A percentile compares a stretch with the other conserved stretches of the same genome.
phyloP scores from a whole-genome alignment of 2,113 vertebrate species.

The Atractosteus spatula region DNA sequence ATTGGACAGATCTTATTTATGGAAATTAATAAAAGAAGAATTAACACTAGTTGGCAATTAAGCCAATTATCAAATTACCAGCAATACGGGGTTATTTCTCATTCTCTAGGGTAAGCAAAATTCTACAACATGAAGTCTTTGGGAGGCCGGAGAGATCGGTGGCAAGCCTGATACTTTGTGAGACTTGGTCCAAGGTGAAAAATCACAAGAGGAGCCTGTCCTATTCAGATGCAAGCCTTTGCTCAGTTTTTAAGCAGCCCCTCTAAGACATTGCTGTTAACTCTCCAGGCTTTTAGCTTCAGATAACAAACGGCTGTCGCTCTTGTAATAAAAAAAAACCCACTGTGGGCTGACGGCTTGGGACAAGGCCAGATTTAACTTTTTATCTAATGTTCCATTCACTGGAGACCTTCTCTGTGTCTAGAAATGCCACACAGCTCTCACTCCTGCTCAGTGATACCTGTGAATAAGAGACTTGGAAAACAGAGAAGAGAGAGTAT shows the following conservation, averaged over 20 bases:
- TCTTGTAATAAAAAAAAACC: background rate
- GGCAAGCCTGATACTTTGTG: background rate
- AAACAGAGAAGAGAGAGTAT: background rate
- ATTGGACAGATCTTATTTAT: conserved; percentile 29
- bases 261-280: background rate
- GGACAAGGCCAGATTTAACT: background rate
- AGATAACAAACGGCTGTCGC: background rate
- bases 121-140: background rate
- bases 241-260: background rate
- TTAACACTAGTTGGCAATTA: background rate
- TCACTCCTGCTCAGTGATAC: background rate
- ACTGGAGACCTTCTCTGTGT: background rate
- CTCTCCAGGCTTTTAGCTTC: background rate
- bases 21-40: conserved; percentile 21
- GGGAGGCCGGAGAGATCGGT: background rate
- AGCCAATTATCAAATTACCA: background rate
- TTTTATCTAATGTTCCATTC: conserved; percentile 15
- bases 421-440: background rate
- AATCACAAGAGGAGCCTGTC: background rate
- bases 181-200: too few species aligned
- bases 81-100: background rate
- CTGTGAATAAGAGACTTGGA: background rate
- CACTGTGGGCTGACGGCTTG: background rate
- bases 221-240: background rate
- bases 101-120: background rate